These are phyloP conservation scores for Toxotes lorentzi DNA, from an alignment of 2,797 vertebrate genomes.

Conservation along the genomic window DNA sequence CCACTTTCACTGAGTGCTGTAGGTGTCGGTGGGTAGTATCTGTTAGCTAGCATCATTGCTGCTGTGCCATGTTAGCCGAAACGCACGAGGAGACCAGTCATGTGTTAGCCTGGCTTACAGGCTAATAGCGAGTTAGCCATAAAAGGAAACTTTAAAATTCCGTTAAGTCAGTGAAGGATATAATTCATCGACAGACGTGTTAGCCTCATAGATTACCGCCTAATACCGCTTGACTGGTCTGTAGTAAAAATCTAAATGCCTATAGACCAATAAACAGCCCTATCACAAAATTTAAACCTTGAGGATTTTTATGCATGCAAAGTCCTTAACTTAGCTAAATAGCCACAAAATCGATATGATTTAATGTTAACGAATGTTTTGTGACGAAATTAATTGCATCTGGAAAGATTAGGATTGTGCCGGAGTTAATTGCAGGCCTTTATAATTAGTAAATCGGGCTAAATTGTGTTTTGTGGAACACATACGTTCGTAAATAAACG, in stretches of 20 bases:
- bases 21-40: not conserved
- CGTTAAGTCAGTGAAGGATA: not conserved
- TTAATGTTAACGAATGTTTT: too few species aligned
- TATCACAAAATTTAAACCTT: not conserved
- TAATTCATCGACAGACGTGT: accelerated
- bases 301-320: not conserved
- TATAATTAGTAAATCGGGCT: accelerated
- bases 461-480: accelerated
- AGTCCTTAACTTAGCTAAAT: not conserved
- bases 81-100: slow-evolving; percentile 45
- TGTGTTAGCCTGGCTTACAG: slow-evolving; percentile 41
- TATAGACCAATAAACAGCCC: accelerated
- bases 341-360: accelerated
- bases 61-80: slow-evolving; percentile 22
- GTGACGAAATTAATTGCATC: too few species aligned
- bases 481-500: not conserved
- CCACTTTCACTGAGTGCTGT: not conserved
- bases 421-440: not conserved
- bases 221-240: accelerated
- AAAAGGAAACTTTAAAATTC: slow-evolving; percentile 1
- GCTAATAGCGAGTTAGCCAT: slow-evolving; percentile 20
- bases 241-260: not conserved
- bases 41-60: not conserved
- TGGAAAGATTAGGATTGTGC: not conserved
- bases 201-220: accelerated